Conservation (phyloP, 2,888 invertebrate genomes). For the Watsonalla binaria region DNA sequence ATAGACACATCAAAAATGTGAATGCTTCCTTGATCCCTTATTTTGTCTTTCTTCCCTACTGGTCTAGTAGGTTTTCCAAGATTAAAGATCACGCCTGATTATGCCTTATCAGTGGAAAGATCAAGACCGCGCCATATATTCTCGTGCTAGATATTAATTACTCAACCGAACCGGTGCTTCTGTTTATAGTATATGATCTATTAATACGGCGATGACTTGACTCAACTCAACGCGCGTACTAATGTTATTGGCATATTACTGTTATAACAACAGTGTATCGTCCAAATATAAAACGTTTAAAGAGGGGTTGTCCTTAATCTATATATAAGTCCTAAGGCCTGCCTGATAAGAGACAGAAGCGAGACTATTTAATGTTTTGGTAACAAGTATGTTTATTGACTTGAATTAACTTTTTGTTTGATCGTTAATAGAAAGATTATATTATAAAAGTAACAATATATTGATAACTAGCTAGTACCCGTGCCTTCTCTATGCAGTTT, state of each 20-base stretch:
- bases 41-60: slow-evolving; percentile 5
- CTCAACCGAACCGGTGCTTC: slow-evolving; percentile 22
- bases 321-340: too few species aligned
- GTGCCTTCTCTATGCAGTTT: too few species aligned
- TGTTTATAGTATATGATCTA: slow-evolving; percentile 21
- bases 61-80: not conserved
- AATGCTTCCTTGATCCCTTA: slow-evolving; percentile 37
- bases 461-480: too few species aligned
- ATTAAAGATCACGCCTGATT: not conserved
- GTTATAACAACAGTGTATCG: not conserved
- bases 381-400: too few species aligned
- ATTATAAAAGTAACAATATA: too few species aligned
- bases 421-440: too few species aligned
- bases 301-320: too few species aligned
- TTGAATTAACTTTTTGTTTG: too few species aligned
- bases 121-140: not conserved
- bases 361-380: too few species aligned
- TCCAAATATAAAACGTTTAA: not conserved
- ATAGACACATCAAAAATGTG: slow-evolving; percentile 41
- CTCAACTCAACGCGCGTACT: not conserved
- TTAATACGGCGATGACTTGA: slow-evolving; percentile 31
- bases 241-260: slow-evolving; percentile 1
- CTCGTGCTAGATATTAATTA: slow-evolving; percentile 33
- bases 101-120: not conserved
- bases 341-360: too few species aligned